Conservation (phyloP, 1,140 invertebrate genomes). For the Trissolcus basalis region DNA sequence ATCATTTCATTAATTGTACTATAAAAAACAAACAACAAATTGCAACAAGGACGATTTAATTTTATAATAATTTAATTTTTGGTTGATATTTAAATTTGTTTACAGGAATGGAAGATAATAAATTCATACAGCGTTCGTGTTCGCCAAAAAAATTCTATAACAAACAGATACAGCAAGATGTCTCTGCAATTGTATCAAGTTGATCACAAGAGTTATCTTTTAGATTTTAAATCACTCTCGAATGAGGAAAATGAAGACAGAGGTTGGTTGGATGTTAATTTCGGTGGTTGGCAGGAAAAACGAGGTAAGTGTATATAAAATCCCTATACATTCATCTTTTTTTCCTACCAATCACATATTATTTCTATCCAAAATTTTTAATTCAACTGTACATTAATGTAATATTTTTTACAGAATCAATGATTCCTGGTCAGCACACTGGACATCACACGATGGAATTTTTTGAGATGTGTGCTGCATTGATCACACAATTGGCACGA, state of each 20-base stretch:
- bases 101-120: constrained; percentile 97
- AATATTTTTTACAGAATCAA: constrained; percentile 36
- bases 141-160: constrained; percentile 89
- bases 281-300: too few species aligned
- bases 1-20: too few species aligned
- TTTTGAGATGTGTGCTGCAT: constrained; percentile 99
- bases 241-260: constrained; percentile 82
- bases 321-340: too few species aligned
- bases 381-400: too few species aligned
- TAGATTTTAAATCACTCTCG: constrained; percentile 97
- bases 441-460: constrained; percentile 99
- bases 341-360: too few species aligned
- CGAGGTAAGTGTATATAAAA: neutral
- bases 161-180: constrained; percentile 94
- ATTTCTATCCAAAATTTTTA: too few species aligned
- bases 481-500: constrained; percentile 97
- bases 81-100: too few species aligned
- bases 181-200: constrained; percentile 99
- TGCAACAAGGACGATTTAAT: too few species aligned
- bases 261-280: constrained; percentile 25
- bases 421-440: constrained; percentile 74
- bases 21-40: too few species aligned
- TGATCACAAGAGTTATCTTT: constrained; percentile 96
- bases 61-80: neutral
- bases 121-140: constrained; percentile 97